Evolutionary conservation across 2,797 vertebrate species (phyloP).

Genomic region (Acestrorhynchus altus): DNA sequence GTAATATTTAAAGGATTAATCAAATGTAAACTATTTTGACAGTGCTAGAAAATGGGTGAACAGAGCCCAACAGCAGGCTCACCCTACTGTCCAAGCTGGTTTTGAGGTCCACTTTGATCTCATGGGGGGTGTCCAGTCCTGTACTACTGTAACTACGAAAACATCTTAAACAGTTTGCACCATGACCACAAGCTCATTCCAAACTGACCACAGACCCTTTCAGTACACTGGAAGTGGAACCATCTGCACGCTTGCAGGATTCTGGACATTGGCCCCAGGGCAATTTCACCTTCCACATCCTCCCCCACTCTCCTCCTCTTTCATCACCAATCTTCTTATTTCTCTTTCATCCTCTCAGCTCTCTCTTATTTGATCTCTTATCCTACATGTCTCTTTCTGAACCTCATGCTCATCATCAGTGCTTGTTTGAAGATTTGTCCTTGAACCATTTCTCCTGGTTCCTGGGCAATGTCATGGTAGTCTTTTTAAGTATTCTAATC

Average conservation of each 20-base stretch:
- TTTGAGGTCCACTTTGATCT: constrained; percentile 43
- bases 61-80: not conserved
- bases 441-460: not conserved
- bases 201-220: constrained; percentile 30
- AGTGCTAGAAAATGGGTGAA: too few species aligned
- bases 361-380: constrained; percentile 35
- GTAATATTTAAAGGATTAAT: too few species aligned
- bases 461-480: not conserved
- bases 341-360: constrained; percentile 14
- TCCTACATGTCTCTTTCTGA: constrained; percentile 31
- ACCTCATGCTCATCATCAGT: constrained; percentile 5
- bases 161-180: constrained; percentile 28
- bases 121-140: constrained; percentile 1
- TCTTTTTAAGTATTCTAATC: not conserved
- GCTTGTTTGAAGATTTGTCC: constrained; percentile 4
- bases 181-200: constrained; percentile 31
- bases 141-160: constrained; percentile 35
- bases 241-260: constrained; percentile 27
- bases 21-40: too few species aligned
- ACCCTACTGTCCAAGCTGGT: constrained; percentile 24
- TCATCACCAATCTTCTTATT: constrained; percentile 13
- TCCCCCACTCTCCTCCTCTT: not conserved
- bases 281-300: constrained; percentile 26
- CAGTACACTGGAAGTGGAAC: not conserved
- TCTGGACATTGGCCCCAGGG: constrained; percentile 8